Evolutionary conservation across 2,797 vertebrate species (phyloP), one percentile per base, ranked within the genome.

Genomic region (Danio kyathit): DNA sequence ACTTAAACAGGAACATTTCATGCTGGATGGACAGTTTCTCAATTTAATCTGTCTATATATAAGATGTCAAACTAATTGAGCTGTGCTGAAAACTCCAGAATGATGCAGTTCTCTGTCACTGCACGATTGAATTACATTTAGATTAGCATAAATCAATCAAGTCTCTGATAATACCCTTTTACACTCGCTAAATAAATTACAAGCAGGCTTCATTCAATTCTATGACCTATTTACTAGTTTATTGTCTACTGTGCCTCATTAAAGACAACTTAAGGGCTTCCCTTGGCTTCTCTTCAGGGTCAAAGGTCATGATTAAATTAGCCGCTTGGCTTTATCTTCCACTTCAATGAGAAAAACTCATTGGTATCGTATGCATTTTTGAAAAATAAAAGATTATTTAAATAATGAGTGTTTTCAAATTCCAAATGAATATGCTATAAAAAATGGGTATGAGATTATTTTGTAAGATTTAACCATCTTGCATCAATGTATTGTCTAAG

Each of bases 141-240:
- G 21, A 74, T 43, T 29, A 57, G 67, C 79, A 88, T 83, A 79
- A 54, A 59, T 59, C 63, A 79, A 48, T 83, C 82, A 78, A 80
- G 48, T 17, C 60, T 63, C 77, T 82, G 72, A 83, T 80, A 77
- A 61, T 60, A 46, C 57, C 66, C 43, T 40, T 76, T 19, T 72
- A 73, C 85, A 76, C 74, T 87, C 85, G 86, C 77, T 70, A 38
- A 80, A 86, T 89, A 74, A 88, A 88, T 81, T 59, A 84, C 52
- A 61, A 66, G 19, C 66, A 84, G 85, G 87, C 12, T 60, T 79
- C 11, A 21, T 88, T 88, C 72, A 67, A 51, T 65, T 79, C 86
- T 78, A 48, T 91, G 90, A 92, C 90, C 89, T 89, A 89, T 88
- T 89, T 91, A 87, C 83, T 69, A 75, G 79, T 51, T 73, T 73